Percentiles rank a stretch among this genome's conserved stretches.
These are phyloP conservation scores for Geotrupes spiniger DNA, from an alignment of 2,888 invertebrate species.

Conservation along the genomic window DNA sequence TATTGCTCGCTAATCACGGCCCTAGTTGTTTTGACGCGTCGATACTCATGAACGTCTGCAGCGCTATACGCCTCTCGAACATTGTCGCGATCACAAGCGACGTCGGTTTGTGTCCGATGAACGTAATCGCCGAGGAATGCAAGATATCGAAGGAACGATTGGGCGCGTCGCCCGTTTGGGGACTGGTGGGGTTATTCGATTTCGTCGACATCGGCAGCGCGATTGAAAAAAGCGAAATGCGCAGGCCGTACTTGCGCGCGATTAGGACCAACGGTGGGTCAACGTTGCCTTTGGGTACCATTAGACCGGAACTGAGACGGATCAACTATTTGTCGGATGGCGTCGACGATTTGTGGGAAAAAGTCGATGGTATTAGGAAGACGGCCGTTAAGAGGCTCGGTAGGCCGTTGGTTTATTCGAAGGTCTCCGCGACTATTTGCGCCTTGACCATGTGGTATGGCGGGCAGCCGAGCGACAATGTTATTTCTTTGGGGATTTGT, in stretches of 20 bases:
- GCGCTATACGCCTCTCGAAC: slow-evolving; percentile 50
- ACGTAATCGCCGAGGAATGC: slow-evolving; percentile 49
- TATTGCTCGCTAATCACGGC: slow-evolving; percentile 57
- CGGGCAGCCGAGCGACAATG: slow-evolving; percentile 40
- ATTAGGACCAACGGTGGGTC: slow-evolving; percentile 51
- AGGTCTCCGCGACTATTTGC: slow-evolving; percentile 50
- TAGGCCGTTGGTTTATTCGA: slow-evolving; percentile 37
- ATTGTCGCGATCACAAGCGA: slow-evolving; percentile 60
- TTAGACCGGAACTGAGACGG: slow-evolving; percentile 55
- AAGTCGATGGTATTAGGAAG: slow-evolving; percentile 11
- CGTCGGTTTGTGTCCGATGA: slow-evolving; percentile 52
- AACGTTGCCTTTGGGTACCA: slow-evolving; percentile 53
- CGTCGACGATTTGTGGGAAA: slow-evolving; percentile 19
- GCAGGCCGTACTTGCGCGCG: slow-evolving; percentile 54
- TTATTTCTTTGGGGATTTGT: slow-evolving; percentile 55
- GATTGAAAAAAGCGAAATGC: slow-evolving; percentile 54
- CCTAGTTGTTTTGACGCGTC: slow-evolving; percentile 60
- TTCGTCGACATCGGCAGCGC: slow-evolving; percentile 56
- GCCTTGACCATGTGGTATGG: slow-evolving; percentile 55
- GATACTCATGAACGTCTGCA: slow-evolving; percentile 47
- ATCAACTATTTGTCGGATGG: slow-evolving; percentile 53
- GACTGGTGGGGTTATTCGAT: slow-evolving; percentile 58
- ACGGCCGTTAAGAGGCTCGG: slow-evolving; percentile 27
- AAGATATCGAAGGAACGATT: slow-evolving; percentile 53
- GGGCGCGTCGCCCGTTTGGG: slow-evolving; percentile 64